phyloP scores from a whole-genome alignment of 2,888 invertebrate species.

The Calliscelio sp. region DNA sequence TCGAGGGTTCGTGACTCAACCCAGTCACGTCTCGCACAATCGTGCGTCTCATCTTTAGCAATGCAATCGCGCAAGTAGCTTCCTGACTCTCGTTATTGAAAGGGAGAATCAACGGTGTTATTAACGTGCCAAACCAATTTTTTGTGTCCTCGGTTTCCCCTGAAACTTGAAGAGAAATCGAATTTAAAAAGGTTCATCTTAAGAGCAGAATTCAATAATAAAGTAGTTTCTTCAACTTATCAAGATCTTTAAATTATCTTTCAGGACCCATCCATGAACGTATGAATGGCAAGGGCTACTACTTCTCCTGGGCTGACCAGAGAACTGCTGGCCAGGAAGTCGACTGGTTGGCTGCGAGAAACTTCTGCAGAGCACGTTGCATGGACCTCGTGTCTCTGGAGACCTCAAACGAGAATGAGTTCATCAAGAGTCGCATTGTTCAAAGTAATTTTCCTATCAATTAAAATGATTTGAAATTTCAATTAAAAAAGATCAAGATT shows the following conservation, averaged over 20 bases:
- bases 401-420: constrained; percentile 94
- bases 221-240: too few relatives aligned
- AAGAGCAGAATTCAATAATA: too few relatives aligned
- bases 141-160: too few relatives aligned
- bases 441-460: constrained; percentile 90
- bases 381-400: constrained; percentile 96
- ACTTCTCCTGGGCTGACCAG: constrained; percentile 95
- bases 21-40: constrained; percentile 73
- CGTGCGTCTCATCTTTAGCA: constrained; percentile 67
- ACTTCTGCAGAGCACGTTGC: constrained; percentile 94
- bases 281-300: constrained; percentile 90
- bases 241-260: too few relatives aligned
- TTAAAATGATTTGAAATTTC: too few relatives aligned
- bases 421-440: constrained; percentile 92
- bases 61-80: constrained; percentile 49
- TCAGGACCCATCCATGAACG: constrained; percentile 86
- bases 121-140: too few relatives aligned
- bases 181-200: too few relatives aligned
- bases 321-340: constrained; percentile 91
- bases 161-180: too few relatives aligned
- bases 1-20: constrained; percentile 69
- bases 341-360: constrained; percentile 94
- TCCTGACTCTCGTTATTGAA: constrained; percentile 57
- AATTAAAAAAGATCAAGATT: too few relatives aligned
- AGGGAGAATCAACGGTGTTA: constrained; percentile 48